Evolutionary conservation across 2,113 vertebrate genomes (phyloP).

Genomic region (Pantherophis guttatus): DNA sequence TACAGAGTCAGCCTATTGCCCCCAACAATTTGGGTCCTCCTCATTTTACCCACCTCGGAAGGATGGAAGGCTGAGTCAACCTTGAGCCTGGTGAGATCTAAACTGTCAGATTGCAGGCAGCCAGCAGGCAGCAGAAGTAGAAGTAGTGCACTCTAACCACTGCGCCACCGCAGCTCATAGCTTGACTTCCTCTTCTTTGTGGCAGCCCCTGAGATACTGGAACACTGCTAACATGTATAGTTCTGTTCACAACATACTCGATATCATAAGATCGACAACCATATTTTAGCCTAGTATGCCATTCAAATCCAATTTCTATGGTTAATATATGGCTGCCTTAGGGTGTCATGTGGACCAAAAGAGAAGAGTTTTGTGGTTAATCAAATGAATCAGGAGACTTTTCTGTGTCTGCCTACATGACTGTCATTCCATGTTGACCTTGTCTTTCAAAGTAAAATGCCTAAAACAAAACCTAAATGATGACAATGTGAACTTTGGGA

Average conservation of each 20-base stretch:
- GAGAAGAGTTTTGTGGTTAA: not conserved
- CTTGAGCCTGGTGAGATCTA: no score
- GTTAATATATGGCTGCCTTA: not conserved
- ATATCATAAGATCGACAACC: not conserved
- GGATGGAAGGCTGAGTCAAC: no score
- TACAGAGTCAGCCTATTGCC: no score
- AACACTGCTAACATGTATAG: no score
- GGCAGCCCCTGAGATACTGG: no score
- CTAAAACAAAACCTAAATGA: not conserved
- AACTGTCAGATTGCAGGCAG: no score
- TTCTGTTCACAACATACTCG: not conserved
- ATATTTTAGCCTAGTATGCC: not conserved
- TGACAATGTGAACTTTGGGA: not conserved
- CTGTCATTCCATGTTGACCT: not conserved
- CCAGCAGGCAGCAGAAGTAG: no score
- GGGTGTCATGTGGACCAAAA: not conserved
- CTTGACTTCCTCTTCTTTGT: no score
- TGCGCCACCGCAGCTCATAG: no score
- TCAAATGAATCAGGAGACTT: not conserved
- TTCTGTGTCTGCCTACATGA: not conserved
- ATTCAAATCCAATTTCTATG: not conserved
- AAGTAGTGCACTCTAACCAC: no score
- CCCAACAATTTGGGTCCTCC: no score
- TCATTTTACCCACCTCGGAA: no score
- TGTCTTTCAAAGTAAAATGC: not conserved